These are phyloP conservation scores for Hyles euphorbiae DNA, from an alignment of 1,140 invertebrate genomes.

Conservation along the genomic window DNA sequence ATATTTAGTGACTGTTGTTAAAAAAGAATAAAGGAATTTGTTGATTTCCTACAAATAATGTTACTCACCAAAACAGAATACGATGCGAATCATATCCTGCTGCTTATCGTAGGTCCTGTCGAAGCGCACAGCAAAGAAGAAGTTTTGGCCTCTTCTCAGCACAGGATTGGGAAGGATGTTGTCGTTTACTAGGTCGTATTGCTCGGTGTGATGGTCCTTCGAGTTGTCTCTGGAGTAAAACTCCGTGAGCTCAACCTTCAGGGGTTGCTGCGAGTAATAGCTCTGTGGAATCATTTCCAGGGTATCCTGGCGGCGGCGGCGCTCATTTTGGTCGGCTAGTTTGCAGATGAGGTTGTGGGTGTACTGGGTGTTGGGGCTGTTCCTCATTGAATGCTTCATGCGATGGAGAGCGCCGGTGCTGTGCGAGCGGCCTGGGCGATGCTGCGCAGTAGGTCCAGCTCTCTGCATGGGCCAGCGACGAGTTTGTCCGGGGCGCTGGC, in stretches of 20 bases:
- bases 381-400: conserved; percentile 65
- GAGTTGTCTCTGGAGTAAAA: conserved; percentile 81
- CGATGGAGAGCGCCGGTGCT: conserved; percentile 62
- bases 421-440: conserved; percentile 65
- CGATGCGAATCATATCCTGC: conserved; percentile 69
- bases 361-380: conserved; percentile 69
- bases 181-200: conserved; percentile 79
- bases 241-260: conserved; percentile 78
- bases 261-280: conserved; percentile 72
- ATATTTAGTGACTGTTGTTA: too few species aligned
- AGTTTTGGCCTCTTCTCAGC: conserved; percentile 78
- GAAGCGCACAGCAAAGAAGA: conserved; percentile 79
- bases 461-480: conserved; percentile 67
- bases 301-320: conserved; percentile 69
- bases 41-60: not conserved
- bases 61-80: conserved; percentile 69
- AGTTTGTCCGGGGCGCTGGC: conserved; percentile 68
- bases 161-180: conserved; percentile 74
- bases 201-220: conserved; percentile 79
- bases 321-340: conserved; percentile 71
- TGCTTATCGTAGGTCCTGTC: conserved; percentile 72
- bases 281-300: conserved; percentile 70
- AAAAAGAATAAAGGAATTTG: too few species aligned
- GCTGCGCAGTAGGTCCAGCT: conserved; percentile 68
- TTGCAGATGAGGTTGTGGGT: conserved; percentile 71